Percentiles rank a stretch among this genome's conserved stretches.
Evolutionary conservation across 2,888 invertebrate species (phyloP).

Genomic region (Eucriotettix oculatus): DNA sequence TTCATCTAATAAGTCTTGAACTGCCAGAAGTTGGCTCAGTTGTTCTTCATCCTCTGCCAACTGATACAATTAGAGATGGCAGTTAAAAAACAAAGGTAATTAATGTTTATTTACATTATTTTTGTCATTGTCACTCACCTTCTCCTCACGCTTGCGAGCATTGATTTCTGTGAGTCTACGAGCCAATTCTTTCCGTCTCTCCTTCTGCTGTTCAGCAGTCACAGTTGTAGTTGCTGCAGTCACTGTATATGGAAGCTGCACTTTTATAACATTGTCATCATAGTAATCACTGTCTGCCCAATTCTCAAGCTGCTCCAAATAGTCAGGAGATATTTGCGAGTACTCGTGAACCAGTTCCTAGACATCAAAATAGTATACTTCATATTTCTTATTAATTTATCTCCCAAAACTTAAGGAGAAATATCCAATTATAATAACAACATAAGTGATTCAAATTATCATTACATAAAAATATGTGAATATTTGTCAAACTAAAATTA

Average conservation of each 20-base stretch:
- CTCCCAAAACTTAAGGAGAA: too few species aligned
- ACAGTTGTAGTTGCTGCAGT: conserved; percentile 40
- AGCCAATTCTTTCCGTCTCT: conserved; percentile 72
- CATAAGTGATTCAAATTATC: too few species aligned
- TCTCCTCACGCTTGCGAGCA: conserved; percentile 72
- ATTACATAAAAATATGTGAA: too few species aligned
- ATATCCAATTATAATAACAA: too few species aligned
- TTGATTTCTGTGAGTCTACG: conserved; percentile 74
- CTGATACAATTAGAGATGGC: conserved; percentile 19
- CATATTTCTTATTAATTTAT: too few species aligned
- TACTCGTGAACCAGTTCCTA: conserved; percentile 67
- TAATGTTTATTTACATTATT: neutral
- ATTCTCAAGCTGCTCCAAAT: conserved; percentile 55
- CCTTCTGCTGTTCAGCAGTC: conserved; percentile 69
- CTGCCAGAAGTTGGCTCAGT: conserved; percentile 52
- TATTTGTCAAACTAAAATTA: too few species aligned
- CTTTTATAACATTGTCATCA: conserved; percentile 62
- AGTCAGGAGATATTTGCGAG: conserved; percentile 60
- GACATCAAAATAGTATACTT: too few species aligned
- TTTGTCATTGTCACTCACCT: conserved; percentile 25
- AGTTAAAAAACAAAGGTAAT: neutral
- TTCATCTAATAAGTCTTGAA: conserved; percentile 62
- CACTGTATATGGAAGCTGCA: conserved; percentile 70
- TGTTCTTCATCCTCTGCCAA: conserved; percentile 79
- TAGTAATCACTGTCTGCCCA: conserved; percentile 75